Conservation (phyloP, 2,888 invertebrate genomes). For the Morpho helenor region DNA sequence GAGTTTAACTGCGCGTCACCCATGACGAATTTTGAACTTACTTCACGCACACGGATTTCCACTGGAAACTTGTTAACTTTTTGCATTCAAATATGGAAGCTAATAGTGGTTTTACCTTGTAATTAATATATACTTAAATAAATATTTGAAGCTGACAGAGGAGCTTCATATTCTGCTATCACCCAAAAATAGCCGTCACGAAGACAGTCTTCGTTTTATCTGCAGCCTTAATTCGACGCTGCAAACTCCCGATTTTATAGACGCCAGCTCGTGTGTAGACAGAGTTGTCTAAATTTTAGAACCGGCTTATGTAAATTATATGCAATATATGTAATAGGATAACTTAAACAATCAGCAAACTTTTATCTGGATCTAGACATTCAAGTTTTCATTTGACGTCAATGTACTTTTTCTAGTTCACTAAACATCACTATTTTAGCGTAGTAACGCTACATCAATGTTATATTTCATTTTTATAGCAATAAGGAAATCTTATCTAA, state of each 20-base stretch:
- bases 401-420: constrained; percentile 49
- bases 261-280: neutral
- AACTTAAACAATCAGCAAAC: constrained; percentile 14
- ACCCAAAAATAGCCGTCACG: too few species aligned
- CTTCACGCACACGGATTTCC: too few species aligned
- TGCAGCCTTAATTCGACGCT: too few species aligned
- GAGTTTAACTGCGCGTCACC: neutral
- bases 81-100: too few species aligned
- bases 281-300: constrained; percentile 10
- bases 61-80: too few species aligned
- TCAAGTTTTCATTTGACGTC: constrained; percentile 28
- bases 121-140: too few species aligned
- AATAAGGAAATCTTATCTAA: constrained; percentile 57
- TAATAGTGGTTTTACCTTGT: too few species aligned
- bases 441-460: constrained; percentile 33
- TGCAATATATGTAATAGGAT: constrained; percentile 18
- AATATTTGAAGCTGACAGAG: too few species aligned
- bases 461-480: constrained; percentile 59
- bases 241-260: neutral
- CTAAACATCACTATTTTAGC: constrained; percentile 49
- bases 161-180: too few species aligned
- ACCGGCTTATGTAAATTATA: constrained; percentile 19
- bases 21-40: too few species aligned
- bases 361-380: constrained; percentile 35
- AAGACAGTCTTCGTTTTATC: too few species aligned